Conservation (phyloP, 2,797 vertebrate genomes). For the Glossophaga mutica region DNA sequence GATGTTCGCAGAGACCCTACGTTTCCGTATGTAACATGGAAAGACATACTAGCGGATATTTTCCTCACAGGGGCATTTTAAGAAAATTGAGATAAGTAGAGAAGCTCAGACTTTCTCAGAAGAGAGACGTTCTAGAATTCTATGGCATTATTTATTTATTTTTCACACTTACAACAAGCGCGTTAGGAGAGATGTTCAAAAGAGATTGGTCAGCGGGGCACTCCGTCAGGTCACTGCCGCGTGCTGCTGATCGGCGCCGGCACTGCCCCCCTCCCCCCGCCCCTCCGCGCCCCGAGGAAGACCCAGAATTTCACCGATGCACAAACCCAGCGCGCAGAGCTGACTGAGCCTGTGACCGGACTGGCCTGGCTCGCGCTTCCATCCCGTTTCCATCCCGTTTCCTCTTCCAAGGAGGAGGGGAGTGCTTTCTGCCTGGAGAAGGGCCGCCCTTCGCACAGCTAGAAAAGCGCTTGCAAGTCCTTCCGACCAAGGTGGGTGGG, state of each 20-base stretch:
- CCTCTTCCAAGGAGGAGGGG: neutral
- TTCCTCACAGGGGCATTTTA: neutral
- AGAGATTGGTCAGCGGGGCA: neutral
- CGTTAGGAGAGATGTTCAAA: neutral
- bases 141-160: neutral
- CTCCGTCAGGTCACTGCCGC: neutral
- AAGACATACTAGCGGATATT: neutral
- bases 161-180: neutral
- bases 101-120: neutral
- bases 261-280: neutral
- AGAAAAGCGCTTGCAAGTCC: neutral
- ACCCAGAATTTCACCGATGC: neutral
- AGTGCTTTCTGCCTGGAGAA: neutral
- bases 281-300: neutral
- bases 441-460: neutral
- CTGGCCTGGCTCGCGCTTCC: neutral
- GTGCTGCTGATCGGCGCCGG: neutral
- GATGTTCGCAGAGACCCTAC: neutral
- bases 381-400: neutral
- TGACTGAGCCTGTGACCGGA: neutral
- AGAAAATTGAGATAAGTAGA: slow-evolving; percentile 14
- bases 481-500: neutral
- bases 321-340: neutral
- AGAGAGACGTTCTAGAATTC: neutral
- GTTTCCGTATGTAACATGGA: neutral